Evolutionary conservation across 2,888 invertebrate species (phyloP), one percentile per base, ranked within the genome.

Genomic region (Dryocosmus kuriphilus): DNA sequence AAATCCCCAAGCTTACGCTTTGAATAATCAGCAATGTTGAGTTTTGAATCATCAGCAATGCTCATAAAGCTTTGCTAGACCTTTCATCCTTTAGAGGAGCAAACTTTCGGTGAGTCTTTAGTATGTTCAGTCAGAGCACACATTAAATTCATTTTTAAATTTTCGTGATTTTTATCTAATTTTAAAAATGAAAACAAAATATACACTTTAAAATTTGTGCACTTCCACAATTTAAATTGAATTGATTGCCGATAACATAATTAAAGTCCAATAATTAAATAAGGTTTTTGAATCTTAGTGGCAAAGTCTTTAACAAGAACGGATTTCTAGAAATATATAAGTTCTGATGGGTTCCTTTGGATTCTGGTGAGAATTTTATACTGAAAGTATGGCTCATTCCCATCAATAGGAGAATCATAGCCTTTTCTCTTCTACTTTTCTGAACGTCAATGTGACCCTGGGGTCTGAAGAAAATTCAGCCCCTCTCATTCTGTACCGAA

Each of bases 21-120:
- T 46, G 67, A 67, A 67, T 67, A 67, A 46, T 67, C 67, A 67
- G 67, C 41, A 67, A 24, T 67, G 41, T 67, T 67, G 27, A 46
- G 46, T 27, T 67, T 46, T 24, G 27, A 46, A 67, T 46, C 24
- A 67, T 67, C 27, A 41, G 38, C 27, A 16, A 41, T 27, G 41
- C 27, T 67, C 67, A 30, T n/a, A 30, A 46, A 67, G 46, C 14
- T 67, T 38, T 3, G 16, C 22, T 11, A 41, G 46, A 30, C 46
- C 67, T 46, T 67, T 67, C 46, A 30, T 46, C 67, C 46, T 67
- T 30, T 3, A 22, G 51, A 55, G 9, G 8, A 55, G 9, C 3
- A 3, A 55, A 11, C 55, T 55, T 22, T 4, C 2, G 41, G 16
- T 16, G 41, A 41, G 41, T 41, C 41, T 41, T 16, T 16, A 16